Percentiles rank a stretch among this genome's conserved stretches.
Evolutionary conservation across 2,888 invertebrate genomes (phyloP).

Genomic region (Monochamus alternatus): DNA sequence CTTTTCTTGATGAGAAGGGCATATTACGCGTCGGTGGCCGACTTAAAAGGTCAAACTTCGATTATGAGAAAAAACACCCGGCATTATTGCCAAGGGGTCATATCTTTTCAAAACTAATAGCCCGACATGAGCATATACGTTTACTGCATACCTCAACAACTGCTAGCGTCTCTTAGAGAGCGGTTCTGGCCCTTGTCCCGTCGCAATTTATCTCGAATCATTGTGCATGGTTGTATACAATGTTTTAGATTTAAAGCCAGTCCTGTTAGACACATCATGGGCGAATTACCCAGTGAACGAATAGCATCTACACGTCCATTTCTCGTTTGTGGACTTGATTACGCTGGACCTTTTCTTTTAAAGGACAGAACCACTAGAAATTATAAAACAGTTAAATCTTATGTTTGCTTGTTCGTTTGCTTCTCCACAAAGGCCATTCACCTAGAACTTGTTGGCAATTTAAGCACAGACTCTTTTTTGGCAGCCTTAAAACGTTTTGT

Average conservation of each 20-base stretch:
- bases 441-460: slow-evolving; percentile 47
- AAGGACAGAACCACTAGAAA: slow-evolving; percentile 29
- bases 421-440: slow-evolving; percentile 45
- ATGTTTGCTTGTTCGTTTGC: slow-evolving; percentile 37
- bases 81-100: slow-evolving; percentile 36
- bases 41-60: slow-evolving; percentile 34
- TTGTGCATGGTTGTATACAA: slow-evolving; percentile 32
- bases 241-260: slow-evolving; percentile 35
- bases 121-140: slow-evolving; percentile 24
- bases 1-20: slow-evolving; percentile 36
- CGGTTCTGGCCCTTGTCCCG: slow-evolving; percentile 25
- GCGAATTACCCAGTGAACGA: slow-evolving; percentile 35
- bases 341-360: slow-evolving; percentile 38
- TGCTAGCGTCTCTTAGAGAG: slow-evolving; percentile 29
- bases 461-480: slow-evolving; percentile 49
- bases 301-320: slow-evolving; percentile 36
- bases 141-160: slow-evolving; percentile 34
- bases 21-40: slow-evolving; percentile 42
- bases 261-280: slow-evolving; percentile 37
- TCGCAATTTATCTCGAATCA: slow-evolving; percentile 22
- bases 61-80: slow-evolving; percentile 41
- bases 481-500: slow-evolving; percentile 51
- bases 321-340: slow-evolving; percentile 28
- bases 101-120: slow-evolving; percentile 31
- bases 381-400: slow-evolving; percentile 40